Base-by-base conservation (phyloP, 2,888 invertebrate species). In the Willowsia nigromaculata region DNA sequence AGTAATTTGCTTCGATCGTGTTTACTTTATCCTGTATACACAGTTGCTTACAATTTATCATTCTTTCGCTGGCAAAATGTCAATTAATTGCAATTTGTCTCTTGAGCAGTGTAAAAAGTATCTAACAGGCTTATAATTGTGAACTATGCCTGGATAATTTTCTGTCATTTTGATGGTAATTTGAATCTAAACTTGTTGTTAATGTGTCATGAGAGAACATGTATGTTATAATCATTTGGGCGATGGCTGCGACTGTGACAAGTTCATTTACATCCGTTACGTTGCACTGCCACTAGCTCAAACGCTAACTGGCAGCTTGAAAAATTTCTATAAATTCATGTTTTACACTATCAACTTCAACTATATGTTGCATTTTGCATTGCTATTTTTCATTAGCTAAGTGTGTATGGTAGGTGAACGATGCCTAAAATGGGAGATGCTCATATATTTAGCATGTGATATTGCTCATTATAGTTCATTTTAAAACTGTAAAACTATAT, bases 191-290 rank as follows among this genome's bases (percentile, higher is more conserved):
- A 53, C 33, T 78, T 11, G 78, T 53, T 53, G 53, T 78, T 78
- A 78, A 53, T 78, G 15, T 78, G 78, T 78, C 53, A 78, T 22
- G 33, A 18, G 13, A 27, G 33, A n/a, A n/a, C 1, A 13, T 37
- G 43, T 47, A 9, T 53, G 30, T 30, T 50, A 11, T 78, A 78
- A 78, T 78, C 50, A 50, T 33, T 78, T 33, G 78, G 78, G 78
- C 33, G 76, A 53, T 25, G 76, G 30, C 78, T 78, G 47, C 25
- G 62, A 33, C 78, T 78, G 47, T 47, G 62, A 33, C n/a, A 65
- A 37, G n/a, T 65, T 65, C 33, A 76, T 47, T 50, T 27, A 76
- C 50, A 50, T 76, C 74, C 43, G 50, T 47, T 25, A 27, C 47
- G 22, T 9, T 18, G 33, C 37, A 68, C 0, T 6, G 37, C 3